Evolutionary conservation across 1,140 invertebrate genomes (phyloP).

Genomic region (Hirudo medicinalis): DNA sequence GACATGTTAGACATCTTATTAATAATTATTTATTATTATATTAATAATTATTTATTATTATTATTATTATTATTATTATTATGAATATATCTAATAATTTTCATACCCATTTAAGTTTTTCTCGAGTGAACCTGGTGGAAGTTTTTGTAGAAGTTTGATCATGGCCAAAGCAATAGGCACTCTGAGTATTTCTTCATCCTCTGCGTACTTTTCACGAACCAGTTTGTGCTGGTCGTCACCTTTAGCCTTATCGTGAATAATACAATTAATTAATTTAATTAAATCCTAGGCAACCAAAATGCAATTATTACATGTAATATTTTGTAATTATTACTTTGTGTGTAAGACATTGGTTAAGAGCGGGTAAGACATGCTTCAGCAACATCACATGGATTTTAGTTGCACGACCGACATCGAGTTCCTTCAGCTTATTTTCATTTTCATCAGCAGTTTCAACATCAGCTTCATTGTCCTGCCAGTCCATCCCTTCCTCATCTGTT

Average conservation of each 20-base stretch:
- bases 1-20: neutral
- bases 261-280: neutral
- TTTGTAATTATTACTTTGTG: neutral
- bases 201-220: slow-evolving; percentile 39
- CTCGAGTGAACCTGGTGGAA: slow-evolving; percentile 61
- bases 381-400: neutral
- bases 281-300: neutral
- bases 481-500: neutral
- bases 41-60: no score
- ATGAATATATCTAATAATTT: neutral
- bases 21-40: neutral
- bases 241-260: slow-evolving; percentile 46
- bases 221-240: slow-evolving; percentile 64
- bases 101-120: slow-evolving; percentile 62
- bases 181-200: slow-evolving; percentile 73
- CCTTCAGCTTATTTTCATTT: neutral
- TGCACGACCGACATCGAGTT: neutral
- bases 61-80: neutral
- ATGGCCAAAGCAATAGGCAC: slow-evolving; percentile 82
- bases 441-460: slow-evolving; percentile 2
- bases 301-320: neutral
- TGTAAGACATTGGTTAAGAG: neutral
- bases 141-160: slow-evolving; percentile 74
- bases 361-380: neutral
- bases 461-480: neutral